Conservation (phyloP, 2,888 invertebrate species). For the Diadegma fenestrale region DNA sequence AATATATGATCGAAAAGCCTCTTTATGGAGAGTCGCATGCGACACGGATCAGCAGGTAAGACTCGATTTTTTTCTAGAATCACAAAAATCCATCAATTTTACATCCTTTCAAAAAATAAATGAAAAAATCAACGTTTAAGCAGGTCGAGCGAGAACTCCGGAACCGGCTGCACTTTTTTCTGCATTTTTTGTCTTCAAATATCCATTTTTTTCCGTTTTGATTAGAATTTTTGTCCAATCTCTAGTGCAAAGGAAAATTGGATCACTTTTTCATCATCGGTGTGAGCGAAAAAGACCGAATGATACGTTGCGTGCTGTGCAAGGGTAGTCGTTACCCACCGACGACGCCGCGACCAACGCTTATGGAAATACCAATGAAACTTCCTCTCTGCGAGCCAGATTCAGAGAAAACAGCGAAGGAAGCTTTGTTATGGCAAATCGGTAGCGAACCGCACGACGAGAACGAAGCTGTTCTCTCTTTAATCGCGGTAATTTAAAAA, state of each 20-base stretch:
- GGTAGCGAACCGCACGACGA: constrained; percentile 88
- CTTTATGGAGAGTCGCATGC: constrained; percentile 93
- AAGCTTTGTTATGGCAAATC: constrained; percentile 90
- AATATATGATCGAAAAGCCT: constrained; percentile 89
- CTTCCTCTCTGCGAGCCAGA: constrained; percentile 92
- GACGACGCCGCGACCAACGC: constrained; percentile 94
- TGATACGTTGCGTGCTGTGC: constrained; percentile 93
- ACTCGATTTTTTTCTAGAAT: not conserved
- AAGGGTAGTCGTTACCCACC: constrained; percentile 95
- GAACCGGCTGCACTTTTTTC: not conserved
- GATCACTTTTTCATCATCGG: constrained; percentile 92
- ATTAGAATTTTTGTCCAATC: constrained; percentile 42
- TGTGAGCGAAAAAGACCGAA: constrained; percentile 91
- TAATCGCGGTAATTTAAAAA: constrained; percentile 93
- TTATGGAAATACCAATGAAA: constrained; percentile 91
- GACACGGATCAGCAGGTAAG: constrained; percentile 91
- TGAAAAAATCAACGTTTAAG: too few relatives aligned
- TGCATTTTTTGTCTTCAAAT: not conserved
- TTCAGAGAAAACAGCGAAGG: constrained; percentile 93
- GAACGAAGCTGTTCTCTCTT: constrained; percentile 93
- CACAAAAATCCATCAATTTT: not conserved
- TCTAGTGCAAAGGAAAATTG: constrained; percentile 88
- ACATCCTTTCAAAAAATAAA: not conserved
- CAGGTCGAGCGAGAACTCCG: too few relatives aligned
- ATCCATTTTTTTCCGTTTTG: not conserved